A percentile compares a stretch with the other conserved stretches of the same genome.
phyloP scores from a whole-genome alignment of 2,888 invertebrate species.

The Xestia ashworthii region DNA sequence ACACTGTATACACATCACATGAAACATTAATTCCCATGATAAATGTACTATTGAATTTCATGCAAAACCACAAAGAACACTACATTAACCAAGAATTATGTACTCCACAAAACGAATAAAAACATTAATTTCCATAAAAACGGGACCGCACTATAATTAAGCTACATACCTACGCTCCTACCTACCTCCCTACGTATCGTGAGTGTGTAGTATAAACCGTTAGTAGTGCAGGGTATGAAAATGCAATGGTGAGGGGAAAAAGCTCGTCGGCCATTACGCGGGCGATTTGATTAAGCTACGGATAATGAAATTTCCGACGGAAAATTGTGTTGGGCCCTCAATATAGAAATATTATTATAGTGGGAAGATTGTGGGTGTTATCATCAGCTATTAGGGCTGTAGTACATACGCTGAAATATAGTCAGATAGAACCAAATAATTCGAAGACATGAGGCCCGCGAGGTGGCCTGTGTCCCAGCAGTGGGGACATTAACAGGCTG shows the following conservation, averaged over 20 bases:
- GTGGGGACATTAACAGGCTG: too few relatives aligned
- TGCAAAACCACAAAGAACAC: neutral
- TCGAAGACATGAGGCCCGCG: too few relatives aligned
- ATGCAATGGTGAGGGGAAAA: constrained; percentile 65
- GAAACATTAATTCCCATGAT: neutral
- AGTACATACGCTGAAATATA: neutral
- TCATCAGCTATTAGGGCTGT: constrained; percentile 1
- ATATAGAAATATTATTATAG: constrained; percentile 49
- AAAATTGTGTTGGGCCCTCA: constrained; percentile 61
- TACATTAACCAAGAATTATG: constrained; percentile 20
- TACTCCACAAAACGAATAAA: constrained; percentile 28
- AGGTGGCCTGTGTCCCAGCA: too few relatives aligned
- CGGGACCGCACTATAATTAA: constrained; percentile 41
- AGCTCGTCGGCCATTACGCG: constrained; percentile 75
- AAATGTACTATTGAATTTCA: neutral
- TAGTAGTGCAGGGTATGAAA: constrained; percentile 65
- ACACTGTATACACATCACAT: neutral
- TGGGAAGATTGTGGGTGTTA: constrained; percentile 18
- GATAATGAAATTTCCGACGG: constrained; percentile 83
- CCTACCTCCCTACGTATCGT: constrained; percentile 1
- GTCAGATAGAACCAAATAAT: too few relatives aligned
- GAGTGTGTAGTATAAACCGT: constrained; percentile 27
- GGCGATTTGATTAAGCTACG: constrained; percentile 84
- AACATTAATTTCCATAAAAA: constrained; percentile 39
- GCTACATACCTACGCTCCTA: constrained; percentile 5